Evolutionary conservation across 2,888 invertebrate species (phyloP), one percentile per base, ranked within the genome.

Genomic region (Xestia c-nigrum): DNA sequence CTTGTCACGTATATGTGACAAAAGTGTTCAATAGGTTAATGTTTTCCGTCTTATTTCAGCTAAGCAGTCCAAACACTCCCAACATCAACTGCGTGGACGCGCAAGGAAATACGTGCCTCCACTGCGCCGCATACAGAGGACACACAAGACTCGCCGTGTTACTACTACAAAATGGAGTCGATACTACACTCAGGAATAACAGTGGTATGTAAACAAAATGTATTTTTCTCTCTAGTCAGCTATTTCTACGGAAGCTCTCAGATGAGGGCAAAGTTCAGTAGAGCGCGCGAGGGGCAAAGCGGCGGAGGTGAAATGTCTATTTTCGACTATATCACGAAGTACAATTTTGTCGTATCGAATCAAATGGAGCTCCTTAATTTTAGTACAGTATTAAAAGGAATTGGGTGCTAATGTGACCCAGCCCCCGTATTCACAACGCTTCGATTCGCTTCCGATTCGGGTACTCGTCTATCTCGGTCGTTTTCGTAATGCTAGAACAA

Each of bases 21-120:
- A 10, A 0, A 10, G 43, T 9, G 7, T 43, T 43, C 9, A 43
- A 43, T 9, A 43, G 1, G 43, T 43, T 43, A 21, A 70, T 43
- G 31, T 43, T n/a, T 16, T 12, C 1, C 24, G 6, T 38, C 4
- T 2, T 38, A 6, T 31, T 93, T 91, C 91, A 98, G 98, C 92
- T 98, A 46, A 97, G 96, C 89, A 95, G 95, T 46, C 92, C 96
- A 1, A 96, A 96, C 83, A 96, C 97, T 0, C 97, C 97, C 1
- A 97, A 97, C 86, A 97, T 98, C 72, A 97, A 98, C 93, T 97
- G 97, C 88, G 96, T 97, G 71, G 98, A 98, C 90, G 93, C 95
- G 1, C 97, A 97, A 88, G 98, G 98, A 70, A 98, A 98, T 93
- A 97, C 97, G 0, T 97, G 97, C 55, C 93, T 98, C 4, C 98